Base-by-base conservation (phyloP, 2,888 invertebrate species). In the Orthosia gracilis region DNA sequence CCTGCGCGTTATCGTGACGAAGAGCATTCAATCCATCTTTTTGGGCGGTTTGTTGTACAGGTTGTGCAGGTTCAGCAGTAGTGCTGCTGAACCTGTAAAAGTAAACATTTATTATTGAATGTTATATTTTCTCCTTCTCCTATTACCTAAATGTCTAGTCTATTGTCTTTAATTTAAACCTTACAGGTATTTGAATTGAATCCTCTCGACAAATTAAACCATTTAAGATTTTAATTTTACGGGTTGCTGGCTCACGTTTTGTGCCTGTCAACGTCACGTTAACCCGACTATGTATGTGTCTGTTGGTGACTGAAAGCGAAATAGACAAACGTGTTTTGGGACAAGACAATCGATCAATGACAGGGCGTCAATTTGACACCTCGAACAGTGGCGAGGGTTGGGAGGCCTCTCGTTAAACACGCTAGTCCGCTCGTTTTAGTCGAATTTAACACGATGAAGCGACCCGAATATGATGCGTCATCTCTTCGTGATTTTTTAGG, bases 281-380 rank as follows among this genome's bases (percentile, higher is more conserved):
- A 86, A 89, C 89, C 87, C 86, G 86, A 86, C 87, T 86, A 87
- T 86, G 84, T 87, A 72, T 84, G 82, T 87, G 79, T 86, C 82
- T 82, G 78, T 82, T 82, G 75, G 76, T 81, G 80, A 78, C 78
- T 83, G 76, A 69, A 80, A 80, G 77, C 74, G 81, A 83, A 87
- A 87, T 86, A 84, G 83, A 77, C 83, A 82, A 86, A 80, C 84
- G 84, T 82, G 79, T 84, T 85, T 82, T 76, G 83, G 83, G 69
- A 84, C 82, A 69, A 79, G 78, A 89, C 91, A 90, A 93, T 94
- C 93, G 90, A 94, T 94, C 94, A 94, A 87, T 91, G 92, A 89
- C 92, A 91, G 85, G 71, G 83, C 86, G 86, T 86, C 90, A 88
- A 91, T 91, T 90, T 91, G 91, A 93, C 92, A 91, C 90, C 87